Base-by-base conservation (phyloP, 2,797 vertebrate genomes). In the Halcyon chelicuti region DNA sequence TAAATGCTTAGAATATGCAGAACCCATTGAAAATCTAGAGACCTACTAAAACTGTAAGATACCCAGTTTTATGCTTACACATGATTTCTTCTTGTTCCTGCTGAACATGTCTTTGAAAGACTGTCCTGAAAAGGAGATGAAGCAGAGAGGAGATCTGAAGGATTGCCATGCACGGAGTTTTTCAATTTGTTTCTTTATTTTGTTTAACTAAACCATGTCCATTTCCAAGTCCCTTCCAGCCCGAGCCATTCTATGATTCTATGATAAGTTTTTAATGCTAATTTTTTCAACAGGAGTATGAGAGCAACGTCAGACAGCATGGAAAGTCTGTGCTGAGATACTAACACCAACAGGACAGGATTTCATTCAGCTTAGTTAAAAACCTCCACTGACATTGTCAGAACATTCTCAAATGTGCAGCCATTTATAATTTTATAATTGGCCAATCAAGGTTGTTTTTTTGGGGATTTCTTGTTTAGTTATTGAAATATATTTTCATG, bases 341-440 rank as follows among this genome's bases (percentile, higher is more conserved):
- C 25, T 3, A 33, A 37, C 35, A 89, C 8, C 67, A 65, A 46
- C 16, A 47, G 40, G 61, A 47, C 6, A 23, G 13, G 21, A 77
- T 83, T 93, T 76, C 44, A 79, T 63, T 40, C 68, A n/a, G 5
- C 49, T 86, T 74, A 70, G 57, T 65, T 83, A 44, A 58, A 95
- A 93, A 85, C 4, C 57, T 85, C 31, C 40, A 66, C 57, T 72
- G 49, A 54, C 68, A 42, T 42, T 12, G 1, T 70, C 12, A 2
- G 9, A 80, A 11, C 33, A 26, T 47, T 87, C 49, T 94, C 54
- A 81, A 40, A 94, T 86, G 47, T 44, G 22, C 6, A 83, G 21
- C 35, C 65, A 86, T 89, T 94, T 83, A 84, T 83, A 92, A 84
- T 85, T 91, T 80, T 86, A 72, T 92, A 91, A 97, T 65, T 96